These are phyloP conservation scores for Lamellibrachia luymesi DNA, from an alignment of 1,140 invertebrate genomes.

Conservation along the genomic window DNA sequence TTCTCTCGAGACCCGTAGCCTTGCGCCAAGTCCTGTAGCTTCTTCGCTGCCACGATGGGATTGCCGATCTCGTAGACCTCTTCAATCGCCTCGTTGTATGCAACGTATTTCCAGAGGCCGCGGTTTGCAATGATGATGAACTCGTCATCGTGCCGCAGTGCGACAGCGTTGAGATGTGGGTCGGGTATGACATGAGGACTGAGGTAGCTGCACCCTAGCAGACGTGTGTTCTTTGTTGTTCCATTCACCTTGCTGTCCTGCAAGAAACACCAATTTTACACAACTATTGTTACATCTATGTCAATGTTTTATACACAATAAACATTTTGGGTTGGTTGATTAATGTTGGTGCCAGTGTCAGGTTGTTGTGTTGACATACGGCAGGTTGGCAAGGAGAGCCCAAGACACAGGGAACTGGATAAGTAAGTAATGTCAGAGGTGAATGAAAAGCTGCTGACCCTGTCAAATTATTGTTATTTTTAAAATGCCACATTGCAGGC, in stretches of 20 bases:
- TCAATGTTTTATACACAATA: too few relatives aligned
- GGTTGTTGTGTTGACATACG: too few relatives aligned
- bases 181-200: conserved; percentile 53
- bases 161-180: conserved; percentile 41
- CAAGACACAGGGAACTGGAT: too few relatives aligned
- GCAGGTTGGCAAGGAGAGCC: too few relatives aligned
- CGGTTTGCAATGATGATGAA: conserved; percentile 54
- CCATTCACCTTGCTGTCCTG: conserved; percentile 54
- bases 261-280: not conserved
- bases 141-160: conserved; percentile 46
- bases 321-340: too few relatives aligned
- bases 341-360: too few relatives aligned
- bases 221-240: conserved; percentile 45
- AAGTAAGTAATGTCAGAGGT: too few relatives aligned
- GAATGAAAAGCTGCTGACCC: too few relatives aligned
- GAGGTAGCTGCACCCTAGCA: conserved; percentile 53
- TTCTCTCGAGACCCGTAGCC: conserved; percentile 54
- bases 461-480: too few relatives aligned
- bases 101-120: conserved; percentile 50
- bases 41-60: conserved; percentile 54
- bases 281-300: too few relatives aligned
- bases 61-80: conserved; percentile 49
- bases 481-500: too few relatives aligned
- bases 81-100: conserved; percentile 50
- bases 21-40: conserved; percentile 55